Percentiles rank a stretch among this genome's conserved stretches.
Conservation (phyloP, 30 jellyfish, hydroid and myxozoan species). For the Aurelia coerulea region DNA sequence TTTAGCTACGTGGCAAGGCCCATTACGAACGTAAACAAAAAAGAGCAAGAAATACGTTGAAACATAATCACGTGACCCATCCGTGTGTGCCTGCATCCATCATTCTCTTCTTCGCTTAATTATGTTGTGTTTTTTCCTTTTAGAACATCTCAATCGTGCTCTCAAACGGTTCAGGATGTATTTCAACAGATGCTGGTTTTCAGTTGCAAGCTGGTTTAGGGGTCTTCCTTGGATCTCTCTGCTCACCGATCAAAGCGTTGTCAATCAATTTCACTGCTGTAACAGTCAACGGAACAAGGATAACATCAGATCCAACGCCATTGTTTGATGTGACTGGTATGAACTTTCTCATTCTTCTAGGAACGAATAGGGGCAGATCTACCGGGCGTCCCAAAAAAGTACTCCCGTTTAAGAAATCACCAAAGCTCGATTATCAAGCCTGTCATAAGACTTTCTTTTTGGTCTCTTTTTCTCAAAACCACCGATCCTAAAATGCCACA, state of each 20-base stretch:
- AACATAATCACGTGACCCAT: no score
- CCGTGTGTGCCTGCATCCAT: no score
- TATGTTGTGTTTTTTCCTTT: neutral
- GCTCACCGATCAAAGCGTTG: conserved; percentile 53
- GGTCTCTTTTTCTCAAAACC: no score
- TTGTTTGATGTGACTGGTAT: conserved; percentile 64
- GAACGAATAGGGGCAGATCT: neutral
- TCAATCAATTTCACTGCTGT: conserved; percentile 57
- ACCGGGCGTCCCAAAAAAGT: neutral
- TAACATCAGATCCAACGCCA: conserved; percentile 78
- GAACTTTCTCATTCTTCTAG: neutral
- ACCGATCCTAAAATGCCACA: no score
- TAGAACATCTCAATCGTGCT: conserved; percentile 38
- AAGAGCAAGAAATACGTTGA: no score
- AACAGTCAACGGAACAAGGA: conserved; percentile 15
- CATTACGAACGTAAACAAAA: no score
- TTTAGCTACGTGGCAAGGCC: no score
- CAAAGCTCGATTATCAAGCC: no score
- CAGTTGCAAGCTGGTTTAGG: conserved; percentile 74
- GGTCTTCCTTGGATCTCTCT: conserved; percentile 78
- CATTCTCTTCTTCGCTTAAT: no score
- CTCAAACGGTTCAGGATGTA: conserved; percentile 39
- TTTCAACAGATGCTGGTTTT: conserved; percentile 70
- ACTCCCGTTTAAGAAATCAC: no score
- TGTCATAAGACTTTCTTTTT: no score